Evolutionary conservation across 2,888 invertebrate genomes (phyloP).

Genomic region (Ecdyonurus torrentis): DNA sequence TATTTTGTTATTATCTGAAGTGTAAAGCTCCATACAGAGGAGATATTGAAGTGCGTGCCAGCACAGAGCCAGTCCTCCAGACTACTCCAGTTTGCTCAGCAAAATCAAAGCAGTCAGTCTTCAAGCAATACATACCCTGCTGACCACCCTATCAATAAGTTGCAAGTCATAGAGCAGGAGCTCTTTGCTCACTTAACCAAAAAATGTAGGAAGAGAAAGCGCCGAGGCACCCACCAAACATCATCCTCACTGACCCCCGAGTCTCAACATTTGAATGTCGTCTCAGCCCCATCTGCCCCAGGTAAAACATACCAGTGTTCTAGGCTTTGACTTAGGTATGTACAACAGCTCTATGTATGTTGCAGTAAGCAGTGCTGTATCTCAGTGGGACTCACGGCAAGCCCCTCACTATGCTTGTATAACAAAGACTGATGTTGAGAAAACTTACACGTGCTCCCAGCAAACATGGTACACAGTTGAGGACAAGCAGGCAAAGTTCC

Average conservation of each 20-base stretch:
- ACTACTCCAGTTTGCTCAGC: not conserved
- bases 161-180: not conserved
- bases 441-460: not conserved
- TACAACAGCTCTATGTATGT: no score
- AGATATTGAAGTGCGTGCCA: not conserved
- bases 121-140: not conserved
- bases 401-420: no score
- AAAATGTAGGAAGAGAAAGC: not conserved
- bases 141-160: not conserved
- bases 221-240: no score
- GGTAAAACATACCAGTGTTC: no score
- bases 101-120: not conserved
- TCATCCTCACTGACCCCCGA: no score
- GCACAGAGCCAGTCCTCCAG: not conserved
- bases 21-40: not conserved
- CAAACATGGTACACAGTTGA: not conserved
- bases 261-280: no score
- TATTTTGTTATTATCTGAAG: no score
- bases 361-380: no score
- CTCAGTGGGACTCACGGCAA: not conserved
- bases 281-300: no score
- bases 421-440: no score
- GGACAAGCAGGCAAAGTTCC: not conserved
- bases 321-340: no score
- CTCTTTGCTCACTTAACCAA: not conserved